Percentiles rank a stretch among this genome's conserved stretches.
Conservation (phyloP, 2,888 invertebrate species). For the Merodon equestris region DNA sequence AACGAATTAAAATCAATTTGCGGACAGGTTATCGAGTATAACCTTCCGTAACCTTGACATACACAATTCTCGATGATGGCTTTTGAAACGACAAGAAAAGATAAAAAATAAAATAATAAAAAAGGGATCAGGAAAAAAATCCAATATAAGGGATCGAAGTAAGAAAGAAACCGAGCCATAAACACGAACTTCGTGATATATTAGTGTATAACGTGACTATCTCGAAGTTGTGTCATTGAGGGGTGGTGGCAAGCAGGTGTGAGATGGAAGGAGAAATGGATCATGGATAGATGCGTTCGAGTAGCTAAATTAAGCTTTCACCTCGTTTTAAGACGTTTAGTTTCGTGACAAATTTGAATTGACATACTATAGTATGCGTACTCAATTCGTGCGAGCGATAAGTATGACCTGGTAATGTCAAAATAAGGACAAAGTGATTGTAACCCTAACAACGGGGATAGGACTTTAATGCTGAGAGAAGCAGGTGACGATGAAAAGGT, state of each 20-base stretch:
- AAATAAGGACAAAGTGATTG: slow-evolving; percentile 34
- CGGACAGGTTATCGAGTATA: no score
- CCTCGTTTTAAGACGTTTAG: slow-evolving; percentile 32
- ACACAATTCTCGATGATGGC: slow-evolving; percentile 17
- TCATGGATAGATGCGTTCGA: not conserved
- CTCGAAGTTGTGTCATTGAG: slow-evolving; percentile 16
- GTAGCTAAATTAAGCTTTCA: slow-evolving; percentile 47
- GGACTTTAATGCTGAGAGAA: no score
- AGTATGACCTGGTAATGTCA: slow-evolving; percentile 14
- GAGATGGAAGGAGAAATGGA: not conserved
- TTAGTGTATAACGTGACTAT: slow-evolving; percentile 58
- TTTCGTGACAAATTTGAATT: slow-evolving; percentile 55
- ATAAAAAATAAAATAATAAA: no score
- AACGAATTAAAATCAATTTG: no score
- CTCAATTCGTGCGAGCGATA: slow-evolving; percentile 20
- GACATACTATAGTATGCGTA: slow-evolving; percentile 22
- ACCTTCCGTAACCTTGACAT: slow-evolving; percentile 29
- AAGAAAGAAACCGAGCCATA: slow-evolving; percentile 3
- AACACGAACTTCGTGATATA: slow-evolving; percentile 56
- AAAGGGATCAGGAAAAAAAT: no score
- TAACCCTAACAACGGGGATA: not conserved
- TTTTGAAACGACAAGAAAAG: slow-evolving; percentile 9
- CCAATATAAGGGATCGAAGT: no score
- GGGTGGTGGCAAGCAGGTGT: slow-evolving; percentile 19
- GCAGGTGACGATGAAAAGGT: no score